These are phyloP conservation scores for Ceuthmochares aereus DNA, from an alignment of 2,113 vertebrate genomes.

Conservation along the genomic window DNA sequence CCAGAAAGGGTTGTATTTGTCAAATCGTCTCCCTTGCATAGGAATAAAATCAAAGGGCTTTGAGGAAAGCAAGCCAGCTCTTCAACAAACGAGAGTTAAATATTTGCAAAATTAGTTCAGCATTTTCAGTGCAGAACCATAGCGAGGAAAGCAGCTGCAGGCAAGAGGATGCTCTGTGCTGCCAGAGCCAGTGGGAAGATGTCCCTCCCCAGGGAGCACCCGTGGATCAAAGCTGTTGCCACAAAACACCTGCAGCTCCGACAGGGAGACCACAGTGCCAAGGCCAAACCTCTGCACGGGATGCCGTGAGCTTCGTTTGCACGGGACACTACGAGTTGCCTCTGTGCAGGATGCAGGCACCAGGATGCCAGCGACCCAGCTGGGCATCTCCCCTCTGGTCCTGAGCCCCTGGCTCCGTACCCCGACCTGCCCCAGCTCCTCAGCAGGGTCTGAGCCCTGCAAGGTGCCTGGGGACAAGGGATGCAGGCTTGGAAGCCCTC, in stretches of 20 bases:
- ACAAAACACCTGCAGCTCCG: constrained; percentile 28
- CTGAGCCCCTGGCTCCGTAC: not conserved
- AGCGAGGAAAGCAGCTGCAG: not conserved
- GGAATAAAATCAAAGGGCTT: not conserved
- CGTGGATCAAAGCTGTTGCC: constrained; percentile 9
- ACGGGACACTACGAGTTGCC: not conserved
- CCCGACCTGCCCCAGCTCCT: not conserved
- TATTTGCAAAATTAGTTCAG: not conserved
- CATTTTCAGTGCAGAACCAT: not conserved
- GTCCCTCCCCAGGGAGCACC: not conserved
- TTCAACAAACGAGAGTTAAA: not conserved
- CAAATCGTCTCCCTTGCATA: not conserved
- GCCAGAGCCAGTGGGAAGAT: rapidly evolving
- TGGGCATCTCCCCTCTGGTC: rapidly evolving
- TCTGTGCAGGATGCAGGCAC: rapidly evolving
- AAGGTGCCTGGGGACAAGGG: rapidly evolving
- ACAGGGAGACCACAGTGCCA: rapidly evolving
- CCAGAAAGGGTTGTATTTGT: not conserved
- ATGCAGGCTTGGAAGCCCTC: rapidly evolving
- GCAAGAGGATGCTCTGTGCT: rapidly evolving
- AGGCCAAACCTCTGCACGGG: not conserved
- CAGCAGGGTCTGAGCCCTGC: not conserved
- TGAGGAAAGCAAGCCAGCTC: not conserved
- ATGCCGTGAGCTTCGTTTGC: not conserved
- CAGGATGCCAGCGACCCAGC: rapidly evolving